Percentiles rank a stretch among this genome's conserved stretches.
These are phyloP conservation scores for Crotophaga sulcirostris DNA, from an alignment of 2,113 vertebrate genomes.

Conservation along the genomic window DNA sequence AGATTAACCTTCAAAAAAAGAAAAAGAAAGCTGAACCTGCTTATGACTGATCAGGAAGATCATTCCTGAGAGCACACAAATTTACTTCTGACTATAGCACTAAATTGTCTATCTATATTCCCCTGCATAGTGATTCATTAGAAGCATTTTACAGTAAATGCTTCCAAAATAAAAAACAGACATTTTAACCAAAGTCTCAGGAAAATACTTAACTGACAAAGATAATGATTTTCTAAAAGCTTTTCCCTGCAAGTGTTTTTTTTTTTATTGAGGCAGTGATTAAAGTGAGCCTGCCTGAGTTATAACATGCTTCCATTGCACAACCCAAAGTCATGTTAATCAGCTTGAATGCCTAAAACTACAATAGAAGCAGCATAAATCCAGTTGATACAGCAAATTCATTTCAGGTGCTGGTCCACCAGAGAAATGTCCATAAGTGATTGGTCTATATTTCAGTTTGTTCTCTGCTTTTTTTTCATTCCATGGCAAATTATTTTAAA, in stretches of 20 bases:
- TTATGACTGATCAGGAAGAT: background rate
- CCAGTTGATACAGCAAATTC: slow-evolving; percentile 6
- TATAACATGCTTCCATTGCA: background rate
- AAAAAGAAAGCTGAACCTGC: background rate
- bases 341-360: slow-evolving; percentile 46
- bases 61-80: slow-evolving; percentile 11
- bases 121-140: slow-evolving; percentile 41
- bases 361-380: slow-evolving; percentile 28
- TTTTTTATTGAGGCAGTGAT: slow-evolving; percentile 42
- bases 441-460: background rate
- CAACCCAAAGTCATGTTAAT: slow-evolving; percentile 58
- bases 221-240: slow-evolving; percentile 55
- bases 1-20: background rate
- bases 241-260: slow-evolving; percentile 46
- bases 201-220: slow-evolving; percentile 60
- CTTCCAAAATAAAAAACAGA: slow-evolving; percentile 56
- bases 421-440: background rate
- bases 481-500: background rate
- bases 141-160: slow-evolving; percentile 13
- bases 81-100: background rate
- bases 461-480: background rate
- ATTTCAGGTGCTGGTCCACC: slow-evolving; percentile 9
- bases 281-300: slow-evolving; percentile 18
- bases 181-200: slow-evolving; percentile 48
- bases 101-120: slow-evolving; percentile 10